A percentile compares a stretch with the other conserved stretches of the same genome.
Conservation (phyloP, 2,888 invertebrate genomes). For the Eupithecia tripunctaria region DNA sequence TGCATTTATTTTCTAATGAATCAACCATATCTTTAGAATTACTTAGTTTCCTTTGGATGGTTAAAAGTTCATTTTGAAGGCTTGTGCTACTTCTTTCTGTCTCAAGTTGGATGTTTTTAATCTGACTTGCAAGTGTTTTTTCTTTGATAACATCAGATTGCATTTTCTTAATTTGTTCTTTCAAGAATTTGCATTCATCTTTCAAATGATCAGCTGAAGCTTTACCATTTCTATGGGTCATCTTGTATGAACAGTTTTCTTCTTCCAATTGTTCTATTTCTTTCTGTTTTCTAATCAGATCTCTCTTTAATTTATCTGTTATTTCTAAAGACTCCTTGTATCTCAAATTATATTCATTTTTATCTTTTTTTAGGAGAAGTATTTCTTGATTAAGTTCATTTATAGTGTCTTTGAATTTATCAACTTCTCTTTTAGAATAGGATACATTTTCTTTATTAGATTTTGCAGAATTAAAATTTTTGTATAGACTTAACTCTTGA, state of each 20-base stretch:
- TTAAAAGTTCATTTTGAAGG: conserved; percentile 87
- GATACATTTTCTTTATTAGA: conserved; percentile 56
- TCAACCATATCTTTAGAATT: conserved; percentile 84
- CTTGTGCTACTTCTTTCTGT: conserved; percentile 89
- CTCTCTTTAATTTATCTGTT: conserved; percentile 73
- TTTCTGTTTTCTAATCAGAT: conserved; percentile 72
- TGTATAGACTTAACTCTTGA: conserved; percentile 70
- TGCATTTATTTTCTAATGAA: conserved; percentile 84
- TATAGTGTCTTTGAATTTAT: conserved; percentile 66
- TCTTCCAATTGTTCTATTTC: conserved; percentile 75
- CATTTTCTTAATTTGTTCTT: conserved; percentile 76
- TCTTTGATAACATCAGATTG: conserved; percentile 79
- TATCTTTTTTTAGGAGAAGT: conserved; percentile 69
- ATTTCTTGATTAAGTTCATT: conserved; percentile 66
- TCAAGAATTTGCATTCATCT: conserved; percentile 76
- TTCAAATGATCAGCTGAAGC: conserved; percentile 74
- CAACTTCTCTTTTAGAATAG: conserved; percentile 58
- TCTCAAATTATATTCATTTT: conserved; percentile 70
- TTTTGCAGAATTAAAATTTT: conserved; percentile 59
- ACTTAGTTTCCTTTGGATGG: conserved; percentile 86
- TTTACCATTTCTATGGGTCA: conserved; percentile 73
- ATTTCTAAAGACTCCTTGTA: conserved; percentile 71
- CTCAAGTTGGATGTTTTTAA: conserved; percentile 90
- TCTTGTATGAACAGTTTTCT: conserved; percentile 78
- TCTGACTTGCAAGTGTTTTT: conserved; percentile 78